phyloP scores from a whole-genome alignment of 2,113 vertebrate genomes.

The Menura novaehollandiae region DNA sequence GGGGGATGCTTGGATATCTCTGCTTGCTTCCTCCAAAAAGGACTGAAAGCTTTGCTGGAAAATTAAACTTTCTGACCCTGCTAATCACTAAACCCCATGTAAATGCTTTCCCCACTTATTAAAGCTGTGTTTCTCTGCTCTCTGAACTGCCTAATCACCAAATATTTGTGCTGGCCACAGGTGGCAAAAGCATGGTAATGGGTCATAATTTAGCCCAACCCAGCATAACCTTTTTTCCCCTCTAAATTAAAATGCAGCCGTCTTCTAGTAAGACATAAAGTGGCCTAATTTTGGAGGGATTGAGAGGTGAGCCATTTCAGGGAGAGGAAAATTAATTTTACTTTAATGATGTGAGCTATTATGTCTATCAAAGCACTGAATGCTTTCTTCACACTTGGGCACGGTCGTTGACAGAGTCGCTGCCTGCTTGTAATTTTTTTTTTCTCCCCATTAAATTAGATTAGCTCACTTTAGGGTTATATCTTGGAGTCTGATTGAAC shows the following conservation, averaged over 20 bases:
- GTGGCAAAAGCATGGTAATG: background rate
- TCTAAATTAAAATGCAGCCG: background rate
- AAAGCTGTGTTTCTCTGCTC: background rate
- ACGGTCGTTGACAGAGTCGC: background rate
- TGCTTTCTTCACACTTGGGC: constrained; percentile 23
- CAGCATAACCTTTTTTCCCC: background rate
- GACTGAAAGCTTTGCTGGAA: background rate
- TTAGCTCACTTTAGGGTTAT: constrained; percentile 25
- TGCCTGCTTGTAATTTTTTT: background rate
- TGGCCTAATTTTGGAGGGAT: background rate
- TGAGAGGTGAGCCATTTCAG: background rate
- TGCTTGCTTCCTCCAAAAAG: background rate
- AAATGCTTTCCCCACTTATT: background rate
- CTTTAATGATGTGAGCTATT: constrained; percentile 33
- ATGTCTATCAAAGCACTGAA: background rate
- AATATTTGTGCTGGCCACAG: constrained; percentile 1
- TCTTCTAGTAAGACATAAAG: background rate
- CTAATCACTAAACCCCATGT: background rate
- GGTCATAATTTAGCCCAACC: background rate
- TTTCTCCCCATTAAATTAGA: constrained; percentile 27
- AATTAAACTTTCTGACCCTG: background rate
- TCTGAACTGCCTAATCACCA: background rate
- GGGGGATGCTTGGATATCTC: accelerated
- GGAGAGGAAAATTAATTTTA: background rate
- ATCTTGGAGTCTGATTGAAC: constrained; percentile 54